Conservation (phyloP, 1,140 invertebrate genomes). For the Thaumatotibia leucotreta region DNA sequence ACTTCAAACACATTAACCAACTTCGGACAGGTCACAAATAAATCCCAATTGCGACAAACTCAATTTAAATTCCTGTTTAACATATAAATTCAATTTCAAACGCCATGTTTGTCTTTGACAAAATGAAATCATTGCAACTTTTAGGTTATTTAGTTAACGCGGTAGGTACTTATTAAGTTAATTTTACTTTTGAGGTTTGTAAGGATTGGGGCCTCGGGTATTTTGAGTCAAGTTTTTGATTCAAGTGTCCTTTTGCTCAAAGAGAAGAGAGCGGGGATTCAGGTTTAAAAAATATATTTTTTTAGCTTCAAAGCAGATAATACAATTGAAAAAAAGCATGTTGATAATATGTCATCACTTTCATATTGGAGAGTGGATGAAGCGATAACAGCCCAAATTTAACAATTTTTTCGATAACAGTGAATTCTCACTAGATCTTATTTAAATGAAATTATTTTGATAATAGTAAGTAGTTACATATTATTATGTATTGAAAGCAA, state of each 20-base stretch:
- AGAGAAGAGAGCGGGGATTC: not conserved
- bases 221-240: not conserved
- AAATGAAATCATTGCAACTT: not conserved
- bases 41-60: not conserved
- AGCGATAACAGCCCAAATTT: not conserved
- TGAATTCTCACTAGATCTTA: too few relatives aligned
- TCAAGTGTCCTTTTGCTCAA: not conserved
- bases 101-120: not conserved
- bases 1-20: not conserved
- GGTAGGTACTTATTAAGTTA: not conserved
- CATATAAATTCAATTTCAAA: not conserved
- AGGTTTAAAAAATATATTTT: constrained; percentile 1
- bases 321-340: not conserved
- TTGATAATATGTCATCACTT: too few relatives aligned
- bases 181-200: not conserved
- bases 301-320: not conserved
- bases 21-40: not conserved
- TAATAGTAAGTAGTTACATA: too few relatives aligned
- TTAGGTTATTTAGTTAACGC: constrained; percentile 7
- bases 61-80: not conserved
- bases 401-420: too few relatives aligned
- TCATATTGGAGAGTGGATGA: not conserved
- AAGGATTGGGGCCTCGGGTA: not conserved
- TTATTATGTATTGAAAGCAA: too few relatives aligned
- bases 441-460: too few relatives aligned